Conservation (phyloP, 2,888 invertebrate genomes). For the Mimas tiliae region DNA sequence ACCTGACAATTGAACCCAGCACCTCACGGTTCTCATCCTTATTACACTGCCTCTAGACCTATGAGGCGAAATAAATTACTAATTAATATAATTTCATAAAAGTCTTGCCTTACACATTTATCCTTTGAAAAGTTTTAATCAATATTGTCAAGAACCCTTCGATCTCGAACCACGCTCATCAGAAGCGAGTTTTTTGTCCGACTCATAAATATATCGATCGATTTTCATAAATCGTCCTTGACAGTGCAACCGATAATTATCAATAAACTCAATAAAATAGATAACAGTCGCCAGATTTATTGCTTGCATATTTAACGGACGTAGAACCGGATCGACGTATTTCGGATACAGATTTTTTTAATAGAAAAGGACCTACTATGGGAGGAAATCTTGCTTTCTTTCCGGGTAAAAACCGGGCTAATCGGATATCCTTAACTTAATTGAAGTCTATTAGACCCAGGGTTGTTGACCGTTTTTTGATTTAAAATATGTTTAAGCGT, state of each 20-base stretch:
- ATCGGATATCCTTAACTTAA: background rate
- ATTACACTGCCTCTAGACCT: no score
- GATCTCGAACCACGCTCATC: slow-evolving; percentile 1
- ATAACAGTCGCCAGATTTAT: slow-evolving; percentile 43
- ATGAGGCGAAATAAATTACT: no score
- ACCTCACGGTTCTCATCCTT: no score
- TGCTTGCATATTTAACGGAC: slow-evolving; percentile 24
- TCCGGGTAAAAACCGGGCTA: background rate
- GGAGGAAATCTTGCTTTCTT: background rate
- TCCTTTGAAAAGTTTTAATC: background rate
- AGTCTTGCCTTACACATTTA: background rate
- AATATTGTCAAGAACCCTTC: slow-evolving; percentile 14
- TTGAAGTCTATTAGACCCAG: no score
- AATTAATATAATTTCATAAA: no score
- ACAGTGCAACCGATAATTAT: slow-evolving; percentile 46
- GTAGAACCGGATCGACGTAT: slow-evolving; percentile 28
- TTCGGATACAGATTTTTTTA: slow-evolving; percentile 3
- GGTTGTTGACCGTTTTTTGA: no score
- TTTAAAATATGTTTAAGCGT: no score
- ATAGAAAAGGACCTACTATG: background rate
- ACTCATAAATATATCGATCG: slow-evolving; percentile 37
- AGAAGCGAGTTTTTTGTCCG: slow-evolving; percentile 22
- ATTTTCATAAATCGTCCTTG: slow-evolving; percentile 54
- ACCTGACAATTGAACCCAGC: no score
- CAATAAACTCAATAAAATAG: slow-evolving; percentile 55